Evolutionary conservation across 2,888 invertebrate species (phyloP), one percentile per base, ranked within the genome.

Genomic region (Ennomos quercinarius): DNA sequence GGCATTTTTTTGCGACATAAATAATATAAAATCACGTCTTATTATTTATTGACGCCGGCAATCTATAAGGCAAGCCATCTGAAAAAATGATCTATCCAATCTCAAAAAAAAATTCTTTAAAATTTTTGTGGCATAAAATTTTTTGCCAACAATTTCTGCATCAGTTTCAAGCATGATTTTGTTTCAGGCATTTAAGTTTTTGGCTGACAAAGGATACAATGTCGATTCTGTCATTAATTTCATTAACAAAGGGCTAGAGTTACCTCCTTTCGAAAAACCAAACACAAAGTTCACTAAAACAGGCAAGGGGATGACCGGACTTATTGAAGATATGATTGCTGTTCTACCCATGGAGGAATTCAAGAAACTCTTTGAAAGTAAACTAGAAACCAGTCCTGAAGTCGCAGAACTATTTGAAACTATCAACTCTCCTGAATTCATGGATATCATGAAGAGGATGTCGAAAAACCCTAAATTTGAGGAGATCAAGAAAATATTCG

Each of bases 181-280:
- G 56, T 76, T 73, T 35, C 71, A 83, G 81, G 78, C 77, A 2
- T 61, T 69, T 39, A 52, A 49, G 35, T 78, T 68, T 57, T 67
- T 82, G 51, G 57, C 60, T n/a, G 63, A 72, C 9, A 81, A 80
- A 59, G 81, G 80, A 37, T 81, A 80, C 47, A 71, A 80, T 27
- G 64, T 78, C 4, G 64, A 74, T 42, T 51, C 64, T 36, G 44
- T 75, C 1, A 69, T 80, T 0, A 65, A 78, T 54, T 59, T 61
- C 11, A 60, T 83, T 5, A 80, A 83, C 44, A 55, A 66, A 1
- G 69, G 63, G 9, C 57, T 80, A 4, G 57, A 71, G 35, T 54
- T 77, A 48, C 75, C 76, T 38, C 71, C 75, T 10, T 77, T 72
- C 36, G 66, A 73, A 48, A 72, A 68, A 40, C 59, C 69, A 9